Base-by-base conservation (phyloP, 64 coral and sea anemone species). In the Montipora capricornis region DNA sequence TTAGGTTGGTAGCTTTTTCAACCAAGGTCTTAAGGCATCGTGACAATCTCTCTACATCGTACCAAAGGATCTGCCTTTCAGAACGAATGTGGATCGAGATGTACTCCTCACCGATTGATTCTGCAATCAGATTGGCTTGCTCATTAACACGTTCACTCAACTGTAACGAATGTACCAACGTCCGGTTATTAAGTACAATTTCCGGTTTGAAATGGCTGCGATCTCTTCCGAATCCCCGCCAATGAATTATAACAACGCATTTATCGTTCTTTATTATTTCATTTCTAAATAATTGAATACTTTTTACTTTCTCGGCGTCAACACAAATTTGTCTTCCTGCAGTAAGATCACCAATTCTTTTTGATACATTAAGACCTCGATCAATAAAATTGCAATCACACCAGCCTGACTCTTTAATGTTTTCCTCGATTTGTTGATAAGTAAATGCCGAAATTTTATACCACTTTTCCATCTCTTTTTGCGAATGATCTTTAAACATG, bases 321-420 rank as follows among this genome's bases (percentile, higher is more conserved):
- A 99, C 71, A 68, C 98, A 99, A 26, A 99, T 79, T 86, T 99
- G 89, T 4, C 98, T 88, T 10, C 92, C 98, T 1, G 80, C 48
- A 3, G 74, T 53, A 47, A 96, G 66, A 74, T 92, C 77, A 1
- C 90, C 92, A 68, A 99, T 89, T 94, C 92, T 75, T 13, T 92
- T 74, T 0, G 95, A 85, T 61, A 96, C 76, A 94, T 89, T 87
- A 22, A 99, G 85, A 73, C 92, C 92, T 8, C 82, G 79, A 29
- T 99, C 95, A 49, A 99, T 99, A 92, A 99, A 99, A 58, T 71
- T 84, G 51, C 98, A 99, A n/a, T 99, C 95, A 88, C 94, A 94
- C 91, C 92, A 96, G 14, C 98, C 98, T 48, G 50, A 69, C 9
- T 55, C 49, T 76, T 87, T 94, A 8, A 89, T 78, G 13, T 44